phyloP scores from a whole-genome alignment of 2,888 invertebrate genomes.

The Stenichneumon culpator region DNA sequence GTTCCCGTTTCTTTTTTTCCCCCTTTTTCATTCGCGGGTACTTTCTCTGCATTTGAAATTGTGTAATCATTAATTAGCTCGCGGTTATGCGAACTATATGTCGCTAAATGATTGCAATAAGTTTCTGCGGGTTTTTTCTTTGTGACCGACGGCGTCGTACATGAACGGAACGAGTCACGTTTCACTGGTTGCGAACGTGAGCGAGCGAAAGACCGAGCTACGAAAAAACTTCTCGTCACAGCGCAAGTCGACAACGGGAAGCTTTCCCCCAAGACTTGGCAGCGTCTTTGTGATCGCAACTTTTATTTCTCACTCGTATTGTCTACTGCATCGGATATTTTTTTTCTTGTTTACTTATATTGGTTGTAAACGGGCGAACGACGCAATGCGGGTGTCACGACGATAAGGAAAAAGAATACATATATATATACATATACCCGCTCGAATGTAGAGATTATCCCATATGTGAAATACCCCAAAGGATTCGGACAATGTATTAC shows the following conservation, averaged over 20 bases:
- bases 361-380: neutral
- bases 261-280: neutral
- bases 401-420: neutral
- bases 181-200: neutral
- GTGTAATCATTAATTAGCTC: neutral
- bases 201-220: neutral
- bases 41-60: neutral
- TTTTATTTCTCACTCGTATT: too few species aligned
- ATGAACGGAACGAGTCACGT: neutral
- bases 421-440: neutral
- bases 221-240: neutral
- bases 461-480: neutral
- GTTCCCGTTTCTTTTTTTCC: slow-evolving; percentile 34
- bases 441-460: neutral
- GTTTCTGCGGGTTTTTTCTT: neutral
- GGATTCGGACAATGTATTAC: neutral
- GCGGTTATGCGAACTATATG: neutral
- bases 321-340: neutral
- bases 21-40: slow-evolving; percentile 47
- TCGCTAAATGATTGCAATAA: neutral
- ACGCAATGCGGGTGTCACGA: slow-evolving; percentile 4
- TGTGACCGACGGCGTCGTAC: neutral
- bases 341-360: neutral
- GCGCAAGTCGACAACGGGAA: neutral
- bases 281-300: neutral